Conservation (phyloP, 2,888 invertebrate species). For the Drosophila planitibia region DNA sequence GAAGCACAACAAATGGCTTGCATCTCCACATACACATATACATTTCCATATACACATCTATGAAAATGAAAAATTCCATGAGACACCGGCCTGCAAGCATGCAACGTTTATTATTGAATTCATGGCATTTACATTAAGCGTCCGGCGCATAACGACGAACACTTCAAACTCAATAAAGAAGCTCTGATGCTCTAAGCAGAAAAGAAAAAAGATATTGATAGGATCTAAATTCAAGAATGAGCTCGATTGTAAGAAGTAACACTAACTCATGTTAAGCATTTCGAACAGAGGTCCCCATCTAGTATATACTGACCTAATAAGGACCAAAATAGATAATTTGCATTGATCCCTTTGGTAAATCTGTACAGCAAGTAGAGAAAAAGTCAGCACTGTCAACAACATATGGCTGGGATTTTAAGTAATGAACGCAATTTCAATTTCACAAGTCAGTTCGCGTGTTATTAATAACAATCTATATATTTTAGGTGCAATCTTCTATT, state of each 20-base stretch:
- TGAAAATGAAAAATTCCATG: conserved; percentile 73
- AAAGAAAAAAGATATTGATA: not conserved
- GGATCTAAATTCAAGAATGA: not conserved
- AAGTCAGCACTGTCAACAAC: not conserved
- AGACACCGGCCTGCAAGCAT: conserved; percentile 46
- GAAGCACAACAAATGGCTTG: conserved; percentile 39
- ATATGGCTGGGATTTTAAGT: accelerated
- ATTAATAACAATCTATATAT: not conserved
- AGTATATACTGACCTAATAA: not conserved
- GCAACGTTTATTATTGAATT: conserved; percentile 63
- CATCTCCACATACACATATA: conserved; percentile 7
- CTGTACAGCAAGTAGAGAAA: accelerated
- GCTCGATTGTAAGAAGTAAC: not conserved
- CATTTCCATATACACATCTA: conserved; percentile 3
- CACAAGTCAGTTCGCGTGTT: not conserved
- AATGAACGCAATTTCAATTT: not conserved
- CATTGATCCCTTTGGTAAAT: not conserved
- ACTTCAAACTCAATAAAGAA: conserved; percentile 17
- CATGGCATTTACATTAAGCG: conserved; percentile 27
- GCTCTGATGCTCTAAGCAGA: conserved; percentile 1
- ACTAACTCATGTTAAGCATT: not conserved
- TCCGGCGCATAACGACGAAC: conserved; percentile 1
- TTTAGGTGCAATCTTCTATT: not conserved
- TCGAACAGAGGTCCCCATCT: not conserved
- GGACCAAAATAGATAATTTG: not conserved